Conservation (phyloP, 2,113 vertebrate species). For the Hemiscyllium ocellatum region DNA sequence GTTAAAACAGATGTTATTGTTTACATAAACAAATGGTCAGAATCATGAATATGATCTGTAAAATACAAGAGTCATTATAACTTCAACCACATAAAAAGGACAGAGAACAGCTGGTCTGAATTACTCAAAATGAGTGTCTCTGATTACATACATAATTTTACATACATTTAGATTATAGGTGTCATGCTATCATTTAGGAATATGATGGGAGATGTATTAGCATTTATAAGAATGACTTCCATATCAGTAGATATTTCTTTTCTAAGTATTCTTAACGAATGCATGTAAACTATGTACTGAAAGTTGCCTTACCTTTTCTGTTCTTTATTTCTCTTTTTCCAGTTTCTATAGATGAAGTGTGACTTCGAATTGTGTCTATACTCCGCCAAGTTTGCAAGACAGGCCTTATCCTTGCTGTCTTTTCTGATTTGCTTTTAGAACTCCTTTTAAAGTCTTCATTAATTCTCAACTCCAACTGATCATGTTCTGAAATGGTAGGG, state of each 20-base stretch:
- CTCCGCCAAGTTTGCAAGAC: background rate
- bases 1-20: background rate
- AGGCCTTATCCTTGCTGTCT: constrained; percentile 33
- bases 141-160: background rate
- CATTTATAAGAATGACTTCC: background rate
- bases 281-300: background rate
- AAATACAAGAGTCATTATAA: background rate
- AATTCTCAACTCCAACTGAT: constrained; percentile 14
- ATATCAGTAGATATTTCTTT: background rate
- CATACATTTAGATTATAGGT: background rate
- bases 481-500: background rate
- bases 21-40: background rate
- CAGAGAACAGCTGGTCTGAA: background rate
- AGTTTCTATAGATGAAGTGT: constrained; percentile 10
- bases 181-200: background rate
- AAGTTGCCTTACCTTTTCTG: constrained; percentile 16
- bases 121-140: background rate
- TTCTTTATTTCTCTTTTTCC: constrained; percentile 30
- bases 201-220: background rate
- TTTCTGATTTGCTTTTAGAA: constrained; percentile 43
- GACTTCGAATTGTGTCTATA: background rate
- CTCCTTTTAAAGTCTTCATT: constrained; percentile 48
- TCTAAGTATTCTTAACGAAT: background rate
- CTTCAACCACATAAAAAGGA: background rate
- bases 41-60: background rate